A percentile compares a stretch with the other conserved stretches of the same genome.
Evolutionary conservation across 2,797 vertebrate genomes (phyloP).

Genomic region (Acanthurus lineatus): DNA sequence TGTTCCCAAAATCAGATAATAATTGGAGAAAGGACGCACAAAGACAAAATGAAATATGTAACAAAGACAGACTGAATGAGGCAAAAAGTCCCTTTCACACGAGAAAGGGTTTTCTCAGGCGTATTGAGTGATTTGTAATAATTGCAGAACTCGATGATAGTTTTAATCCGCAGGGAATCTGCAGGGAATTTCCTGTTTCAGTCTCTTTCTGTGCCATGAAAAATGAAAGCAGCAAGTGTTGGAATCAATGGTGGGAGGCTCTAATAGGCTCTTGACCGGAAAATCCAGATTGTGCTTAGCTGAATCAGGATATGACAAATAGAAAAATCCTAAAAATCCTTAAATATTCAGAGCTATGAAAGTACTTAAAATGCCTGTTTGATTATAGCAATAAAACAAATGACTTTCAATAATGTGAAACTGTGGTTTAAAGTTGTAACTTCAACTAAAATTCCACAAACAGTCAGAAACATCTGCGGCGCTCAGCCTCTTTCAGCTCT

Average conservation of each 20-base stretch:
- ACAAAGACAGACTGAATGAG: slow-evolving; percentile 37
- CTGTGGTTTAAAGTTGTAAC: background rate
- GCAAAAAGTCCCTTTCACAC: slow-evolving; percentile 44
- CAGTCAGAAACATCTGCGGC: background rate
- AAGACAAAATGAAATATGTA: slow-evolving; percentile 32
- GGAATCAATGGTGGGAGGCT: slow-evolving; percentile 33
- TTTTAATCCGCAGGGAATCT: slow-evolving; percentile 68
- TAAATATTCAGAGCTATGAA: slow-evolving; percentile 4
- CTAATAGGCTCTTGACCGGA: slow-evolving; percentile 12
- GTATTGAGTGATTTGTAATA: slow-evolving; percentile 66
- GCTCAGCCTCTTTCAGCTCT: background rate
- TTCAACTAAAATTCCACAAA: background rate
- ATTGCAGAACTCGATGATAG: slow-evolving; percentile 40
- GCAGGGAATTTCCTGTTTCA: slow-evolving; percentile 49
- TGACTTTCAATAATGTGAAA: background rate
- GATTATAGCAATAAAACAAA: background rate
- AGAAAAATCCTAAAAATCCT: background rate
- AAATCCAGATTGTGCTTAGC: slow-evolving; percentile 37
- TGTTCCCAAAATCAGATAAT: slow-evolving; percentile 18
- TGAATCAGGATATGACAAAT: slow-evolving; percentile 32
- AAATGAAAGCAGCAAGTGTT: slow-evolving; percentile 40
- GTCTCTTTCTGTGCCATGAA: slow-evolving; percentile 38
- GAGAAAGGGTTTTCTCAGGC: slow-evolving; percentile 50
- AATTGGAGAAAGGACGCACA: slow-evolving; percentile 36
- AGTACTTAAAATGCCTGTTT: background rate